phyloP scores from a whole-genome alignment of 1,140 invertebrate genomes.

The Sitophilus oryzae region DNA sequence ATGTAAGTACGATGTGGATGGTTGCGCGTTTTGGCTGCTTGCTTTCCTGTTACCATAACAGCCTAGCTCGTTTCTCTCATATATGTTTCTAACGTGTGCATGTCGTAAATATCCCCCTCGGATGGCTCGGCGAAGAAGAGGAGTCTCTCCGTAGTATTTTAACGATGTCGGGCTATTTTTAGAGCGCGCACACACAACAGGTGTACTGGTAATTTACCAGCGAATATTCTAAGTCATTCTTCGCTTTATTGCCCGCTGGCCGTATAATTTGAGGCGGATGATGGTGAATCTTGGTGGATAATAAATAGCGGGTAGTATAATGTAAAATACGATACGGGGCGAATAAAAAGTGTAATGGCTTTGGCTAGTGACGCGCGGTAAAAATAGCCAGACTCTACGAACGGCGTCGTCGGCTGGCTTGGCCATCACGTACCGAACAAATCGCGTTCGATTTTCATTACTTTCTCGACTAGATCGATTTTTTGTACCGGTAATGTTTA shows the following conservation, averaged over 20 bases:
- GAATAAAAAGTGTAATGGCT: not conserved
- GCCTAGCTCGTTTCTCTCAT: too few species aligned
- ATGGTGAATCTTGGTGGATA: not conserved
- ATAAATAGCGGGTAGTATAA: not conserved
- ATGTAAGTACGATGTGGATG: conserved; percentile 26
- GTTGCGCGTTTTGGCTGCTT: conserved; percentile 40
- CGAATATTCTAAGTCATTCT: conserved; percentile 13
- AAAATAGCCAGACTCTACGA: too few species aligned
- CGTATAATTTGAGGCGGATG: conserved; percentile 3
- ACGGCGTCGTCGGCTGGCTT: not conserved
- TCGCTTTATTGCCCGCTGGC: not conserved
- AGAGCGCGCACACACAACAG: conserved; percentile 18
- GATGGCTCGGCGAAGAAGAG: not conserved
- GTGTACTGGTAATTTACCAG: conserved; percentile 16
- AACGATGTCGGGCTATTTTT: conserved; percentile 4
- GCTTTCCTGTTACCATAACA: not conserved
- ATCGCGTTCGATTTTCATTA: not conserved
- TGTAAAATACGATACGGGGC: not conserved
- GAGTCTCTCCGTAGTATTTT: not conserved
- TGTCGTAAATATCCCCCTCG: not conserved
- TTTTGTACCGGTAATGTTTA: too few species aligned
- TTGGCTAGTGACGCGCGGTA: not conserved
- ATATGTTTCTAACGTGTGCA: too few species aligned
- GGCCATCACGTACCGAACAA: not conserved
- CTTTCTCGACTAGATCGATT: too few species aligned